These are phyloP conservation scores for Lepidurus arcticus DNA, from an alignment of 1,140 invertebrate species.

Conservation along the genomic window DNA sequence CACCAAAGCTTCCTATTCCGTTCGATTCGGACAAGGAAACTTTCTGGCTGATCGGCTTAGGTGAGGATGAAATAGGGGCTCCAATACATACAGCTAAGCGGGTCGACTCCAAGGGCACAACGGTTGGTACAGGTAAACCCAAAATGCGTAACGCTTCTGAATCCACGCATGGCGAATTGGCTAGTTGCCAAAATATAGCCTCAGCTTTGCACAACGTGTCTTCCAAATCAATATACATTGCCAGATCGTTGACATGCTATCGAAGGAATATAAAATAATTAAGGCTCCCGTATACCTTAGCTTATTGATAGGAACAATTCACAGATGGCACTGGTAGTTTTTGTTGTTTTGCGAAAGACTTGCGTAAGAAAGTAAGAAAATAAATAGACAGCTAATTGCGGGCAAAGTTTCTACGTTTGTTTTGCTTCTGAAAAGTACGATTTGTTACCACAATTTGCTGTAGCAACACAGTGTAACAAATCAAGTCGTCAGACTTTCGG, in stretches of 20 bases:
- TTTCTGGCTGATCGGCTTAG: background rate
- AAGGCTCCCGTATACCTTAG: too few species aligned
- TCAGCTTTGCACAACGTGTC: conserved; percentile 75
- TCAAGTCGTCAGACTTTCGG: too few species aligned
- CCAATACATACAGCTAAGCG: background rate
- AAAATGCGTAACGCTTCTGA: conserved; percentile 28
- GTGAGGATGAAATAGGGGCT: background rate
- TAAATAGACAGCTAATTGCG: too few species aligned
- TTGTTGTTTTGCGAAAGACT: too few species aligned
- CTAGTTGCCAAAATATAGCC: conserved; percentile 71
- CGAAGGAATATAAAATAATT: conserved; percentile 39
- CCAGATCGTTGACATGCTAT: conserved; percentile 89
- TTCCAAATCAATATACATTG: conserved; percentile 72
- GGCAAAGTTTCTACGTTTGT: too few species aligned
- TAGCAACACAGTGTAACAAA: too few species aligned
- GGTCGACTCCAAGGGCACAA: background rate
- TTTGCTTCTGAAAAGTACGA: too few species aligned
- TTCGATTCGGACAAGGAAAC: background rate
- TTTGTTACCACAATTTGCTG: too few species aligned
- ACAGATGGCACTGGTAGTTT: too few species aligned
- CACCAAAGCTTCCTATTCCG: background rate
- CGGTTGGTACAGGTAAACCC: conserved; percentile 25
- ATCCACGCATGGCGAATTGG: conserved; percentile 31
- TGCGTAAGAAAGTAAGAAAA: too few species aligned
- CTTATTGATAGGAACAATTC: too few species aligned